phyloP scores from a whole-genome alignment of 2,113 vertebrate genomes.

The Dermatemys mawii region DNA sequence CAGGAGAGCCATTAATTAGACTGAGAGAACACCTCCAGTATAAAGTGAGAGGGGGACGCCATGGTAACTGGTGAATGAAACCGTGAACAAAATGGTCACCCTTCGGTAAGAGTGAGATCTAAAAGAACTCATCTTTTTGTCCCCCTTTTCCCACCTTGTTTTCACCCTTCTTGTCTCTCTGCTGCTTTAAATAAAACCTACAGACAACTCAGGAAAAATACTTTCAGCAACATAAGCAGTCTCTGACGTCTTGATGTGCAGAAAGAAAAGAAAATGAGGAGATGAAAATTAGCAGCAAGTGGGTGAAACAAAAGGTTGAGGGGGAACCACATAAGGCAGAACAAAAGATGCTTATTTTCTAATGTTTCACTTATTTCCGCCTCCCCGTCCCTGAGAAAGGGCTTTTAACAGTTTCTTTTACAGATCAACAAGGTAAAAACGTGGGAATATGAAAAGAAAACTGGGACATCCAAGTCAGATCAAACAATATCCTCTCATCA shows the following conservation, averaged over 20 bases:
- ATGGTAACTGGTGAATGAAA: constrained; percentile 85
- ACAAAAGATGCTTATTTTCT: constrained; percentile 53
- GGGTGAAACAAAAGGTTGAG: constrained; percentile 61
- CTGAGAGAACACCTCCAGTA: constrained; percentile 77
- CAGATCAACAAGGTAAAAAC: constrained; percentile 11
- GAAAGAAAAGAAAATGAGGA: constrained; percentile 50
- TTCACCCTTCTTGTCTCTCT: constrained; percentile 39
- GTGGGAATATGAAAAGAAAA: constrained; percentile 17
- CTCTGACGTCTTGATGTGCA: constrained; percentile 67
- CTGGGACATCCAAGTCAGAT: constrained; percentile 24
- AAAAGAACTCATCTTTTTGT: constrained; percentile 45
- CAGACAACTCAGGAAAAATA: constrained; percentile 65
- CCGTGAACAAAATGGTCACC: constrained; percentile 75
- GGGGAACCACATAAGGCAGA: constrained; percentile 32
- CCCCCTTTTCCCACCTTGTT: neutral
- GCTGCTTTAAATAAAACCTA: constrained; percentile 55
- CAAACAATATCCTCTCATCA: constrained; percentile 3
- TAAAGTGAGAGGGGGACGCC: constrained; percentile 80
- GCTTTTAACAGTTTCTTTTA: constrained; percentile 34
- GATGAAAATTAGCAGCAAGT: constrained; percentile 69
- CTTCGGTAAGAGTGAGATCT: constrained; percentile 55
- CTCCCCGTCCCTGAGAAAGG: constrained; percentile 1
- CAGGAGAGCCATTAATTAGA: constrained; percentile 86
- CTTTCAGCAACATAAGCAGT: constrained; percentile 61
- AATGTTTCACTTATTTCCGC: constrained; percentile 49